Percentiles rank a stretch among this genome's conserved stretches.
phyloP scores from a whole-genome alignment of 2,888 invertebrate species.

The Caenorhabditis auriculariae region DNA sequence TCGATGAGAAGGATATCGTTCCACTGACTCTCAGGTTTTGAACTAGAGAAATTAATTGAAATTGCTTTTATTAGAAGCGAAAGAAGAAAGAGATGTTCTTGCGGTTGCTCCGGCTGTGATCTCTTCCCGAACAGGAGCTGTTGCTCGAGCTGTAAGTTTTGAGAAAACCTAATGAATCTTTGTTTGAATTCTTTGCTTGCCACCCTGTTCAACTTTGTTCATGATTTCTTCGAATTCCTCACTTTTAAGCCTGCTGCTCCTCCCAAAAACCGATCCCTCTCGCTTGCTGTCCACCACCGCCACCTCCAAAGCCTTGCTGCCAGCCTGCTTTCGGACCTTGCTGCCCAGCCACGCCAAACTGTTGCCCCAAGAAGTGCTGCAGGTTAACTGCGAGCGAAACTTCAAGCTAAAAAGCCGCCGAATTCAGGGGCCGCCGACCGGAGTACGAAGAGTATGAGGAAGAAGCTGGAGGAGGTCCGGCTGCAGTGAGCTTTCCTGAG shows the following conservation, averaged over 20 bases:
- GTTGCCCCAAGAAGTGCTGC: conserved; percentile 53
- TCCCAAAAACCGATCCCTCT: conserved; percentile 46
- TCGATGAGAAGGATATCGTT: conserved; percentile 35
- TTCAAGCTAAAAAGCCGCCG: background rate
- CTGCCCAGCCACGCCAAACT: conserved; percentile 54
- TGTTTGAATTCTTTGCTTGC: background rate
- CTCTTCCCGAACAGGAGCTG: conserved; percentile 54
- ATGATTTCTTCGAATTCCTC: too few species aligned
- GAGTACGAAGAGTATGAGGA: conserved; percentile 51
- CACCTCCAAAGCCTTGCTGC: conserved; percentile 57
- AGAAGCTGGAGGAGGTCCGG: conserved; percentile 24
- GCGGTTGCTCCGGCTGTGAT: conserved; percentile 57
- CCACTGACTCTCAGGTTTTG: conserved; percentile 21
- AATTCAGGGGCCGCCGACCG: conserved; percentile 42
- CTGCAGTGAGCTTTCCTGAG: conserved; percentile 4
- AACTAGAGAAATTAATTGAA: background rate
- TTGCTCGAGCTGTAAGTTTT: conserved; percentile 45
- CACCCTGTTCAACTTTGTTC: background rate
- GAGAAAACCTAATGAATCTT: background rate
- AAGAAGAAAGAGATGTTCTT: conserved; percentile 49
- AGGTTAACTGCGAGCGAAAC: background rate
- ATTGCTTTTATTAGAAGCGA: conserved; percentile 1
- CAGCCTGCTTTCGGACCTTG: conserved; percentile 55
- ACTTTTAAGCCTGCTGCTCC: conserved; percentile 42
- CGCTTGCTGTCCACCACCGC: conserved; percentile 58